Base-by-base conservation (phyloP, 2,888 invertebrate species). In the Andricus curvator region DNA sequence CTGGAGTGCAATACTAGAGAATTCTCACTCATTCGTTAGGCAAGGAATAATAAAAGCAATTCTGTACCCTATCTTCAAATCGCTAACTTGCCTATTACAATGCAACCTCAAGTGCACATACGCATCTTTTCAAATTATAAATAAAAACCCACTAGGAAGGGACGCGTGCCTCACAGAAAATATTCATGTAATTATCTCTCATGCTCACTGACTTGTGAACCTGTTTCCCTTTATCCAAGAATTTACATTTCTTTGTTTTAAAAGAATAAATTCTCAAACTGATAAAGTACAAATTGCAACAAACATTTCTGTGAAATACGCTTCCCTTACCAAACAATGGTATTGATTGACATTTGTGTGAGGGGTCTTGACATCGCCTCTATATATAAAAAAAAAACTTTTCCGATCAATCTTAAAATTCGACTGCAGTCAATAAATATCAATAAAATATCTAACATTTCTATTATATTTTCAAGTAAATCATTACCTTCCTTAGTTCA, bases 391-490 rank as follows among this genome's bases (percentile, higher is more conserved):
- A 77, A 77, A 77, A 65, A 78, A 74, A 56, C 22, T 51, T 44
- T 60, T 41, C 4, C 44, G 15, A 62, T 48, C 48, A 56, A 77
- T 64, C 60, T 83, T 41, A 60, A 81, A 84, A 79, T 79, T 79
- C 81, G 78, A 77, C 41, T 66, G 60, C 80, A 78, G 84, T 88
- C 87, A 91, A 91, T 91, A 91, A 91, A 91, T 91, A 91, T 91
- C 88, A 90, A 91, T 91, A 91, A 90, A 91, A 91, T 91, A 91
- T 91, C 90, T 90, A 91, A 91, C 91, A 91, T 90, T 89, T 89
- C 89, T 90, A 91, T 86, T 86, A 86, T 90, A 90, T 90, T 89
- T 90, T 88, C 87, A 89, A 89, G 89, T 90, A 88, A 89, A 90
- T 86, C 79, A 83, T 89, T 88, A 88, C 83, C 85, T 87, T 86